These are phyloP conservation scores for Ephydatia muelleri DNA, from an alignment of 37 sponge, comb jelly and placozoan genomes.

Conservation along the genomic window DNA sequence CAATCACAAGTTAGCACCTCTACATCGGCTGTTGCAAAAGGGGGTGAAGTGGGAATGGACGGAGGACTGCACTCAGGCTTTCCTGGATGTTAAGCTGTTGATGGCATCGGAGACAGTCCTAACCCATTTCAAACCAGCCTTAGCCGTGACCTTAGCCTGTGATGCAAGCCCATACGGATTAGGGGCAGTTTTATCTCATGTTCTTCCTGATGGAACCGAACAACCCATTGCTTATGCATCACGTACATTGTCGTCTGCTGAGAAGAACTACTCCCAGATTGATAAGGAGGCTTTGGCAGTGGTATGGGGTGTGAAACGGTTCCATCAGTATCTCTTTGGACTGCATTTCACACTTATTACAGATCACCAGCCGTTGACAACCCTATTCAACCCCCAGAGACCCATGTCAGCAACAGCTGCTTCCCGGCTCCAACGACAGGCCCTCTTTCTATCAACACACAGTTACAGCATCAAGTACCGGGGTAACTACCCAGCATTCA, in stretches of 20 bases:
- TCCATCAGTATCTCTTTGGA: slow-evolving; percentile 3
- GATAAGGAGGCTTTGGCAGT: too few relatives aligned
- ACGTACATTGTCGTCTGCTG: background rate
- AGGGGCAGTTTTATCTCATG: slow-evolving; percentile 1
- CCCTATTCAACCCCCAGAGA: background rate
- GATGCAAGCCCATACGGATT: background rate
- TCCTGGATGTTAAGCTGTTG: background rate
- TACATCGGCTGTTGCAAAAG: too few relatives aligned
- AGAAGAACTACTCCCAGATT: too few relatives aligned
- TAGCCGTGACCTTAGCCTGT: too few relatives aligned
- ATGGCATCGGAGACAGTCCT: background rate
- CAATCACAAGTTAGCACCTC: too few relatives aligned
- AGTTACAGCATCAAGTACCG: background rate
- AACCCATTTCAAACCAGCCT: too few relatives aligned
- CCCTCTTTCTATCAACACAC: background rate
- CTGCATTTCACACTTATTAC: background rate
- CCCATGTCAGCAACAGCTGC: background rate
- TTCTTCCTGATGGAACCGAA: slow-evolving; percentile 14
- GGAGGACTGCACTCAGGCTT: slow-evolving; percentile 3
- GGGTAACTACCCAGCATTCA: background rate
- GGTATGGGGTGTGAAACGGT: background rate
- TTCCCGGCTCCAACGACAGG: background rate
- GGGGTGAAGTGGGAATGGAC: slow-evolving; percentile 4
- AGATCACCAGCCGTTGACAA: background rate
- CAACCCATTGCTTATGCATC: slow-evolving; percentile 5